These are phyloP conservation scores for Nysson spinosus DNA, from an alignment of 2,888 invertebrate genomes.

Conservation along the genomic window DNA sequence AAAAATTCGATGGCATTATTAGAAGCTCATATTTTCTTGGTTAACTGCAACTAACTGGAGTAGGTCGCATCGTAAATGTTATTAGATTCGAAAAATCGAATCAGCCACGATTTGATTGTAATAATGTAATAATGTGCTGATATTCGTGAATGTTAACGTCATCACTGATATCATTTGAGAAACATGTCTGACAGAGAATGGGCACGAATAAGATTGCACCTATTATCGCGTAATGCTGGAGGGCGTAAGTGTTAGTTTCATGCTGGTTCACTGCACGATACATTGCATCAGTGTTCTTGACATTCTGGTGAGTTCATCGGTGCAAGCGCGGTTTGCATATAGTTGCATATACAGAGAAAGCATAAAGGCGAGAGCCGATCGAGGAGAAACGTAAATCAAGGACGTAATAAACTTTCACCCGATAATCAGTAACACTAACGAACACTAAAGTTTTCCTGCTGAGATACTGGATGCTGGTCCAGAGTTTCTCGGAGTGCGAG, in stretches of 20 bases:
- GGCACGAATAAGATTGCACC: slow-evolving; percentile 48
- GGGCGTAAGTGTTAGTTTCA: slow-evolving; percentile 44
- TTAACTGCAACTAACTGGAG: too few relatives aligned
- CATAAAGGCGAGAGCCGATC: slow-evolving; percentile 5
- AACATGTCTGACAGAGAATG: too few relatives aligned
- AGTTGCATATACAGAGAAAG: neutral
- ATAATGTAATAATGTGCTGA: too few relatives aligned
- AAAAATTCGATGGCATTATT: too few relatives aligned
- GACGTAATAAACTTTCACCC: slow-evolving; percentile 37
- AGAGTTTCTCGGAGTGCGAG: slow-evolving; percentile 33
- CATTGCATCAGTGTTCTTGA: slow-evolving; percentile 43
- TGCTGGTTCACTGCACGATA: slow-evolving; percentile 32
- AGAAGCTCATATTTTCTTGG: too few relatives aligned
- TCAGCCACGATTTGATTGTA: too few relatives aligned
- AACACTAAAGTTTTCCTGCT: slow-evolving; percentile 44
- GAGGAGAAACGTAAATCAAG: slow-evolving; percentile 28
- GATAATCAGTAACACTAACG: slow-evolving; percentile 51
- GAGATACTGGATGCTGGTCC: slow-evolving; percentile 25
- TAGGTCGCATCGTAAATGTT: too few relatives aligned
- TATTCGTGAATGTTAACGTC: too few relatives aligned
- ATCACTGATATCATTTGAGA: too few relatives aligned
- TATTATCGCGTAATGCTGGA: slow-evolving; percentile 38
- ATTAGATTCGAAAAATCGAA: too few relatives aligned
- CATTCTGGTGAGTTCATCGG: slow-evolving; percentile 25
- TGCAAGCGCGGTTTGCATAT: neutral